Evolutionary conservation across 2,113 vertebrate species (phyloP), one percentile per base, ranked within the genome.

Genomic region (Aegotheles bennettii): DNA sequence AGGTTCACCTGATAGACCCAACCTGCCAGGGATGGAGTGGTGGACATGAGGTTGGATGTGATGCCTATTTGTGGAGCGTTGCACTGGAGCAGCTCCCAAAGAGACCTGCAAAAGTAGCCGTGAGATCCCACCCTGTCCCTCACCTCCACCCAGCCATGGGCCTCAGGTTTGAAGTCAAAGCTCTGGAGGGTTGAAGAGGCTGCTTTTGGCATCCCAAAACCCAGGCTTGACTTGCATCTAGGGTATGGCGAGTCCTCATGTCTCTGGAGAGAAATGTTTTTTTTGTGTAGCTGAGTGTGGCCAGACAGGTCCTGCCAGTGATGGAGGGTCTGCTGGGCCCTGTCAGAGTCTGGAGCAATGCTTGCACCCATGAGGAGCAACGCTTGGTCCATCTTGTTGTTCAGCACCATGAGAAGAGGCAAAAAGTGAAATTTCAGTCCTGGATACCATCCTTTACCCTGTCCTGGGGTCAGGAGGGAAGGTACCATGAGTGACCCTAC

Each of bases 301-400:
- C 36, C 53, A 80, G 40, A 48, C 5, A 2, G 35, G 48, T 68
- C n/a, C 63, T 88, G 19, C n/a, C 29, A 47, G 65, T 0, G 2
- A 17, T 40, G 57, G 35, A 79, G 48, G n/a, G 42, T 47, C 33
- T 85, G 16, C 48, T 83, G 63, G 61, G 16, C 68, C 14, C 38
- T 7, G 5, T 23, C 10, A 20, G 60, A 90, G 50, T 33, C 50
- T 6, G 6, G 45, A 77, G 38, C 50, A 73, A 28, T 42, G 31
- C 24, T 60, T 10, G 10, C 45, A 43, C 31, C 29, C 11, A 2
- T 48, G n/a, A 0, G 0, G 57, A 59, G 28, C 3, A 4, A 54
- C 0, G 2, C 24, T 85, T 1, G 0, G 35, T 93, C 35, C 53
- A 42, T 31, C 10, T 89, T 74, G 25, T 84, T 45, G 36, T 67